phyloP scores from a whole-genome alignment of 2,888 invertebrate species.

The Synergus japonicus region DNA sequence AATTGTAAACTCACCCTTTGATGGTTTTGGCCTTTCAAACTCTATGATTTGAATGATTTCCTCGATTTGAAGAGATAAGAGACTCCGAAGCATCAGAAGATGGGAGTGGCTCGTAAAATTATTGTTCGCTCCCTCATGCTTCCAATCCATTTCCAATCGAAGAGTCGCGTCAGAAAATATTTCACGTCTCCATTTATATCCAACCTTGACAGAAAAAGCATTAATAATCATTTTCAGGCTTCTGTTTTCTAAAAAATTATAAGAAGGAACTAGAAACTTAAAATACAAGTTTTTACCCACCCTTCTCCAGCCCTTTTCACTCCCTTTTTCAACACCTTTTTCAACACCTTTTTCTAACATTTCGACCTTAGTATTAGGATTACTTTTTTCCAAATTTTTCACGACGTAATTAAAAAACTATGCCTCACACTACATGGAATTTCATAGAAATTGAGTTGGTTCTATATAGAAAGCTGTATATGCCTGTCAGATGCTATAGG shows the following conservation, averaged over 20 bases:
- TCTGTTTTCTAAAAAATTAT: too few species aligned
- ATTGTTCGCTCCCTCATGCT: constrained; percentile 56
- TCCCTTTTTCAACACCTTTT: too few species aligned
- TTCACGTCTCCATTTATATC: not conserved
- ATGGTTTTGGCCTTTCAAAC: not conserved
- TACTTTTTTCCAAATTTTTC: too few species aligned
- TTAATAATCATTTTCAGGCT: not conserved
- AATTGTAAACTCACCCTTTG: not conserved
- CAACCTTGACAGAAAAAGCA: not conserved
- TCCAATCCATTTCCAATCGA: constrained; percentile 63
- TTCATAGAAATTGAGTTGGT: not conserved
- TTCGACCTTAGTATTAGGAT: too few species aligned
- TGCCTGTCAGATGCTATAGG: not conserved
- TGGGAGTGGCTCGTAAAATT: constrained; percentile 54
- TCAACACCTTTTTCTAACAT: too few species aligned
- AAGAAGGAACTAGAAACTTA: too few species aligned
- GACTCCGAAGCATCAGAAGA: not conserved
- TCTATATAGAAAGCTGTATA: not conserved
- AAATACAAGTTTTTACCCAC: too few species aligned
- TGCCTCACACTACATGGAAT: too few species aligned
- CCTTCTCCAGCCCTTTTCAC: too few species aligned
- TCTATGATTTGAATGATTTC: constrained; percentile 7
- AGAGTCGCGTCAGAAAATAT: constrained; percentile 56
- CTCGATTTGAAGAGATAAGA: not conserved
- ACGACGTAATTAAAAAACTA: too few species aligned